phyloP scores from a whole-genome alignment of 2,113 vertebrate genomes.

The Haemorhous mexicanus region DNA sequence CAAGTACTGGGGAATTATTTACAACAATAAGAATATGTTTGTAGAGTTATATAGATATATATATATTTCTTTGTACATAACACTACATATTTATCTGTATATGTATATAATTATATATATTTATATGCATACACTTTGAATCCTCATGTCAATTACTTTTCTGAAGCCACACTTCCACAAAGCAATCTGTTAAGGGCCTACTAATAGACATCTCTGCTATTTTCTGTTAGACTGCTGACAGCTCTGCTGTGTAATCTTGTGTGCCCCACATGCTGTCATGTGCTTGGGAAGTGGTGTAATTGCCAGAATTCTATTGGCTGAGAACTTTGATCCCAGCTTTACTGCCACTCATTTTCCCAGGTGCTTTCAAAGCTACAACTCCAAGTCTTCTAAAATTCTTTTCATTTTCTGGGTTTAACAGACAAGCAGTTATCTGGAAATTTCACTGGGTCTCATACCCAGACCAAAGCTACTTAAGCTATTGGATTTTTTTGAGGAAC shows the following conservation, averaged over 20 bases:
- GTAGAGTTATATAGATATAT: not conserved
- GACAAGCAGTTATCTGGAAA: not conserved
- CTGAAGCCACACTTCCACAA: not conserved
- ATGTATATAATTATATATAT: too few species aligned
- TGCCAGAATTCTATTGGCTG: not conserved
- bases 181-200: not conserved
- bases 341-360: not conserved
- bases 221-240: not conserved
- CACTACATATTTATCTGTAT: too few species aligned
- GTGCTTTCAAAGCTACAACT: not conserved
- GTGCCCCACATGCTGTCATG: not conserved
- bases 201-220: not conserved
- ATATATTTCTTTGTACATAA: too few species aligned
- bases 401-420: not conserved
- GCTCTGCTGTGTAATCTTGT: not conserved
- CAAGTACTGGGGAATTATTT: not conserved
- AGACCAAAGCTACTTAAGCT: not conserved
- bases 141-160: not conserved
- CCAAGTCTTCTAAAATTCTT: not conserved
- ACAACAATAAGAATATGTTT: not conserved
- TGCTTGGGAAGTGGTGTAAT: not conserved
- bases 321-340: not conserved
- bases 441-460: not conserved
- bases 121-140: not conserved
- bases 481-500: not conserved